Base-by-base conservation (phyloP, 2,797 vertebrate genomes). In the Betta splendens region DNA sequence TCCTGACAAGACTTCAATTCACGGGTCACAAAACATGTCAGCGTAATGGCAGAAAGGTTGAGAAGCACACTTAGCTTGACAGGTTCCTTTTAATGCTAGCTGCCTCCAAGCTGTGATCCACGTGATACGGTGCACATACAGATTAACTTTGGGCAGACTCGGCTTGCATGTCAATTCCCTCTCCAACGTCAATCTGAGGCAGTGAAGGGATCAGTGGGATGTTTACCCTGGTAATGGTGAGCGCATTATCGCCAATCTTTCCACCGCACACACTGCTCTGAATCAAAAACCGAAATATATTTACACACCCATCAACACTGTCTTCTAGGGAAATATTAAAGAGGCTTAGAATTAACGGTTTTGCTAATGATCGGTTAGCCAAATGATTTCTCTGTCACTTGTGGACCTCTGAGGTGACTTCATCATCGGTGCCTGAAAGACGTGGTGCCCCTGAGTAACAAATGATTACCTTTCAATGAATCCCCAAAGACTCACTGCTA, bases 401-500 rank as follows among this genome's bases (percentile, higher is more conserved):
- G 86, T 80, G 87, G 80, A 88, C 79, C 68, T 91, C 92, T 93
- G 92, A 93, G 92, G 92, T 92, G 91, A 93, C 86, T 95, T 89
- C 84, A 91, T 93, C 92, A 92, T 75, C 71, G 68, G 64, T 53
- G 80, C 85, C 88, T 94, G 91, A 95, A 94, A 93, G 92, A 91
- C 73, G 57, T 55, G 61, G 67, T 89, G 86, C 83, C 88, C 92
- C 91, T 92, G 83, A 77, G 87, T 91, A 92, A 93, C 78, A 91
- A 94, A 92, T 91, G 89, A 93, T 95, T 92, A 92, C 87, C 89
- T 83, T 85, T 88, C 86, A 94, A 92, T 89, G 92, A 94, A 93
- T 94, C 93, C 92, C 93, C 65, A 50, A 90, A 91, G 87, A 86
- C 90, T 85, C 32, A 31, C 69, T 69, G 75, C 84, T 87, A 89